Base-by-base conservation (phyloP, 2,797 vertebrate species). In the Dryobates pubescens region DNA sequence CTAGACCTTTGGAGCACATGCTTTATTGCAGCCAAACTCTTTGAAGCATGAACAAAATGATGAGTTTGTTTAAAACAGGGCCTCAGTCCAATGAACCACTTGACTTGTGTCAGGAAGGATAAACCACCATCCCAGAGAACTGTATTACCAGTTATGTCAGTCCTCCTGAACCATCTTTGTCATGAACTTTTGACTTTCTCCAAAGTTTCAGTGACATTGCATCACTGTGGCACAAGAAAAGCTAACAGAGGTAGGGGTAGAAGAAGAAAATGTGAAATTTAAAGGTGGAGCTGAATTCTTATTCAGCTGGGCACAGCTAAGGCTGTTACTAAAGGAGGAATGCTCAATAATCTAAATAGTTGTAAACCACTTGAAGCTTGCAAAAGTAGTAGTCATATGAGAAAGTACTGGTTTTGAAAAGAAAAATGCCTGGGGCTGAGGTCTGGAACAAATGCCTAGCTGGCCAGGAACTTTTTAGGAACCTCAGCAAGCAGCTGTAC, bases 21-120 rank as follows among this genome's bases (percentile, higher is more conserved):
- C 71, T 86, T 96, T 88, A 91, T 88, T 95, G 92, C 82, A 94
- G 86, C 51, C 88, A 85, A 92, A 94, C 57, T 93, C 92, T 95
- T 73, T 93, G 88, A 96, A 95, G 93, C 82, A 91, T 63, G 80
- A 96, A 75, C 64, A 93, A 95, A 95, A 95, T 2, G 6, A 93
- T 81, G 79, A 90, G 57, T 90, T 95, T 95, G 91, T 94, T 92
- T 95, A 92, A 97, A 95, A 82, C 7, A 92, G 90, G 91, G 76
- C 67, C 81, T 90, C 53, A 29, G 65, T 77, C 78, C 82, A 95
- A 89, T 32, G 69, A 85, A 71, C 43, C 73, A 71, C 67, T 86
- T 92, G 90, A 82, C 65, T 84, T 53, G 41, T 87, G 64, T 81
- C 65, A 94, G 79, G 78, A 94, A 59, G 69, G 75, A 93, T 72